Evolutionary conservation across 2,888 invertebrate genomes (phyloP).

Genomic region (Orthonevra nobilis): DNA sequence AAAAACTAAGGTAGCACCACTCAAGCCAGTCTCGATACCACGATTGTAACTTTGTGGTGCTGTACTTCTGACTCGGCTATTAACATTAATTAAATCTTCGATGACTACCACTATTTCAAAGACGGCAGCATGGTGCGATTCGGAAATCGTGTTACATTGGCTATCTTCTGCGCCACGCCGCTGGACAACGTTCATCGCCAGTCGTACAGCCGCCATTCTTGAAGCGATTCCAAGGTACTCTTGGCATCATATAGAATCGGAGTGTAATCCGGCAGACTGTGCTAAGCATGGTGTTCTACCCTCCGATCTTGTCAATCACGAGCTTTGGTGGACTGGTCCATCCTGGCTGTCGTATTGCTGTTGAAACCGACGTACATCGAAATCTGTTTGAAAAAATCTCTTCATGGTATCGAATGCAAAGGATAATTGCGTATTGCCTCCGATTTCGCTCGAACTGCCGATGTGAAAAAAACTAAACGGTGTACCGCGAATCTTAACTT

Average conservation of each 20-base stretch:
- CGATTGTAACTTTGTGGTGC: constrained; percentile 44
- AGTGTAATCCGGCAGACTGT: no score
- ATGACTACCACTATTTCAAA: constrained; percentile 12
- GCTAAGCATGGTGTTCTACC: constrained; percentile 63
- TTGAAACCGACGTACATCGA: no score
- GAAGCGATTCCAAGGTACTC: constrained; percentile 30
- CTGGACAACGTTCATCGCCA: no score
- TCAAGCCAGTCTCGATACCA: no score
- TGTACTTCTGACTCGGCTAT: constrained; percentile 24
- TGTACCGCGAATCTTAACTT: neutral
- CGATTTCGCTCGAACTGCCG: constrained; percentile 12
- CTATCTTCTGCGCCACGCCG: constrained; percentile 64
- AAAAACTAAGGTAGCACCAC: constrained; percentile 28
- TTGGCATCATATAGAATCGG: constrained; percentile 67
- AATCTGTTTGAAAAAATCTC: no score
- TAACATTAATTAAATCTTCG: constrained; percentile 14
- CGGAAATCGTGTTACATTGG: constrained; percentile 73
- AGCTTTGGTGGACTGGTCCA: constrained; percentile 68
- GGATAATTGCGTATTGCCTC: constrained; percentile 24
- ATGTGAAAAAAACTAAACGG: neutral
- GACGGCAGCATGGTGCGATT: constrained; percentile 71
- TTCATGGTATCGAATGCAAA: no score
- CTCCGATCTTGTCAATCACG: constrained; percentile 20
- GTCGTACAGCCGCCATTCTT: constrained; percentile 59
- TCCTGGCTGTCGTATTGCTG: constrained; percentile 39